Conservation (phyloP, 2,888 invertebrate genomes). For the Boloria euphrosyne region DNA sequence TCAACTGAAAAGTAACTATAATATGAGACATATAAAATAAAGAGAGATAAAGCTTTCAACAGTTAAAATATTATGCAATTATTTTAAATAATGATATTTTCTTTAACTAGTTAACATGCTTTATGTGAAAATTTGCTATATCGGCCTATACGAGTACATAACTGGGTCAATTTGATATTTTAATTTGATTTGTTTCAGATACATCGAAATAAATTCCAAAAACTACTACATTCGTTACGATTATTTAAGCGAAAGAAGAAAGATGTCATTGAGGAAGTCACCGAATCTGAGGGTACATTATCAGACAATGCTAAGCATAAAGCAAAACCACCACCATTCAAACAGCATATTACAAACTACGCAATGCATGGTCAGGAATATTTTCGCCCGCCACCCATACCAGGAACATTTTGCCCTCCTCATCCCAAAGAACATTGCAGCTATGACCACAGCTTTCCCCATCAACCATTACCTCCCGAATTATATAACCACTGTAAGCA, state of each 20-base stretch:
- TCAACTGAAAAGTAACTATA: not conserved
- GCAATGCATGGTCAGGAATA: constrained; percentile 63
- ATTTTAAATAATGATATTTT: not conserved
- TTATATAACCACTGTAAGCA: constrained; percentile 30
- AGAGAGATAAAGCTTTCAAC: not conserved
- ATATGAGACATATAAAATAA: not conserved
- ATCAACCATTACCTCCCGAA: constrained; percentile 19
- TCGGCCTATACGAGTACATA: too few relatives aligned
- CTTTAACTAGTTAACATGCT: too few relatives aligned
- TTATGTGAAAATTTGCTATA: too few relatives aligned
- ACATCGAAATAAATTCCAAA: constrained; percentile 55
- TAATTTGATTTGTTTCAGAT: constrained; percentile 49
- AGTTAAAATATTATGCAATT: not conserved
- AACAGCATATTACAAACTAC: constrained; percentile 63
- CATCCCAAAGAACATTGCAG: constrained; percentile 37
- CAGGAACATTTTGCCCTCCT: constrained; percentile 25
- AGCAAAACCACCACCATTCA: constrained; percentile 50
- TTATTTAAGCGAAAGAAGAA: constrained; percentile 62
- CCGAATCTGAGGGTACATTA: constrained; percentile 58
- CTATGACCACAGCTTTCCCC: constrained; percentile 37
- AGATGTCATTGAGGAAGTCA: constrained; percentile 59
- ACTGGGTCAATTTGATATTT: too few relatives aligned
- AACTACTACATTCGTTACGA: constrained; percentile 57
- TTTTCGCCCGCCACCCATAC: constrained; percentile 52
- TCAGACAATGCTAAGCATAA: constrained; percentile 50